Conservation (phyloP, 2,113 vertebrate genomes). For the Alouatta palliata region DNA sequence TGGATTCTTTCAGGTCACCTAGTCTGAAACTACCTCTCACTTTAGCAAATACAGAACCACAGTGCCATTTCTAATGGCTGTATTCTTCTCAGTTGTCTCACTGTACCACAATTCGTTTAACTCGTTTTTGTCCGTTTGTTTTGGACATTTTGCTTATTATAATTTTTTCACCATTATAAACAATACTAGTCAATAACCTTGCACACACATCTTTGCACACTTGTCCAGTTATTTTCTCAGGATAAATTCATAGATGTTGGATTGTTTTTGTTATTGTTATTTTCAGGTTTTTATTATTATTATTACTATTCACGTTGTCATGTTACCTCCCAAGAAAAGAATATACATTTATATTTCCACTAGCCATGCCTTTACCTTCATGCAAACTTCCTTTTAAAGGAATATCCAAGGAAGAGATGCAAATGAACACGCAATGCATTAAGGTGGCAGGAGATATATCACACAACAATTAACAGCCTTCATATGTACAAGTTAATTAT, state of each 20-base stretch:
- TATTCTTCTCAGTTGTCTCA: background rate
- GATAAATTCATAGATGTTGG: background rate
- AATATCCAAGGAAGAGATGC: background rate
- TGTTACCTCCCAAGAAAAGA: background rate
- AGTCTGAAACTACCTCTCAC: rapidly evolving
- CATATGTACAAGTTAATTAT: background rate
- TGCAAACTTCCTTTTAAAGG: background rate
- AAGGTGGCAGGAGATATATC: background rate
- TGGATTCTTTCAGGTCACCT: rapidly evolving
- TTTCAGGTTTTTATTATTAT: background rate
- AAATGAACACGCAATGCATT: background rate
- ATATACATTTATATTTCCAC: background rate
- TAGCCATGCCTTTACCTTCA: background rate
- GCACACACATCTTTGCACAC: background rate
- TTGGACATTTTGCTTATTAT: background rate
- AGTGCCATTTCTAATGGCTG: rapidly evolving
- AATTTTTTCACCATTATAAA: background rate
- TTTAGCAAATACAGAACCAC: rapidly evolving
- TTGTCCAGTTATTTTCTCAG: conserved; percentile 46
- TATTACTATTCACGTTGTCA: background rate
- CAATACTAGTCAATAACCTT: background rate
- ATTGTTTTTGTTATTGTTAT: background rate
- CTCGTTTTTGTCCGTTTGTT: background rate
- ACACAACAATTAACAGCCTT: background rate
- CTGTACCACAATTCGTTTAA: rapidly evolving